Base-by-base conservation (phyloP, 2,113 vertebrate genomes). In the Steatornis caripensis region DNA sequence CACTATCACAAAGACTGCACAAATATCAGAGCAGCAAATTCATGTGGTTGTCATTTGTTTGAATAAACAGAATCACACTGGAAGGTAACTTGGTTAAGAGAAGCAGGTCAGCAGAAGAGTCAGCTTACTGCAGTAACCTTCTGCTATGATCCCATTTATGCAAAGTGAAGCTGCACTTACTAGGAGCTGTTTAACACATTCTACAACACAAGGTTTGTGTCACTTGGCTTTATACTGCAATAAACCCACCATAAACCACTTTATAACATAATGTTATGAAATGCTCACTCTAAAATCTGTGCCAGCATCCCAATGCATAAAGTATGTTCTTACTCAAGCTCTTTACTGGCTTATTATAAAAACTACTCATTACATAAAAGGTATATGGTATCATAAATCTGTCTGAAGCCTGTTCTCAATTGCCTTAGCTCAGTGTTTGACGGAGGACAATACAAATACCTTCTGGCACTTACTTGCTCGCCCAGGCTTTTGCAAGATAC, bases 401-500 rank as follows among this genome's bases (percentile, higher is more conserved):
- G 51, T 10, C 65, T 51, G 72, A 65, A 54, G 45, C 3, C 71
- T 77, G 36, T 19, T 78, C 54, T 65, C 79, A 61, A 19, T 34
- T 72, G 37, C 26, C 30, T 65, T 39, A 49, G 49, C 77, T 82
- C 69, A 43, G 58, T 7, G 54, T 49, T 84, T 76, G 66, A 91
- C 2, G 5, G 32, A 93, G 32, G 46, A 23, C 49, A 76, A 62
- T 3, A 81, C n/a, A 7, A 39, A 84, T 10, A 54, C 36, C 49
- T 32, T 19, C 49, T 58, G 10, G 43, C 43, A 53, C 98, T 92
- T 57, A 99, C 99, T 98, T 99, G 99, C 60, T 99, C 99, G 60
- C 99, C 99, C 46, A 99, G 97, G 76, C 96, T 98, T 86, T 76
- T 98, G 97, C 99, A 99, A 48, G 98, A 98, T 45, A 98, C 98